Evolutionary conservation across 2,797 vertebrate species (phyloP).

Genomic region (Cossypha heuglini): DNA sequence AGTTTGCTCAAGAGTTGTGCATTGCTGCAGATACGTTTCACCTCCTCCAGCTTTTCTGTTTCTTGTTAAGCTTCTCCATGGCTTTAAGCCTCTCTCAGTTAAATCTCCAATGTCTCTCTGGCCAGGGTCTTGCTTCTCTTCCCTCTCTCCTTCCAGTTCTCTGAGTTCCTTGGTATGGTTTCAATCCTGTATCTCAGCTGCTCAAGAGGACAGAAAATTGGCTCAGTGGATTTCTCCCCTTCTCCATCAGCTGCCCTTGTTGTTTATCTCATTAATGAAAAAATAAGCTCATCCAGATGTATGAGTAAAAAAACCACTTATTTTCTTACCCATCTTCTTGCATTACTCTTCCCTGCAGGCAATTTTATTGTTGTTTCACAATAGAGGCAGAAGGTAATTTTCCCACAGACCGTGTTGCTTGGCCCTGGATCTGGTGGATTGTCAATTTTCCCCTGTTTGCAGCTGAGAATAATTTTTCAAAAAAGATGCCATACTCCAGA

Average conservation of each 20-base stretch:
- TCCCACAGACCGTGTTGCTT: not conserved
- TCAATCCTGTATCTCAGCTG: not conserved
- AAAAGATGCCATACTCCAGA: not conserved
- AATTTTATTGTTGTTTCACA: not conserved
- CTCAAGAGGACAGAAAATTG: slow-evolving; percentile 1
- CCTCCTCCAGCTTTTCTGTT: slow-evolving; percentile 27
- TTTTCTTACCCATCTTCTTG: not conserved
- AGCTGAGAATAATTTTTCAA: not conserved
- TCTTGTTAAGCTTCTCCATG: not conserved
- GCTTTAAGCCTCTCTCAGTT: not conserved
- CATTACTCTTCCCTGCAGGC: not conserved
- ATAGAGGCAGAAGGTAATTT: not conserved
- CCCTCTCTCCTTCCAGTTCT: not conserved
- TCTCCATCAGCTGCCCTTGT: not conserved
- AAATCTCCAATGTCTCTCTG: not conserved
- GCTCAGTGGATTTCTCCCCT: not conserved
- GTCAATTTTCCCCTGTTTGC: not conserved
- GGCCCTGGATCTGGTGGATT: not conserved
- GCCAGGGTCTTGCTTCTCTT: not conserved
- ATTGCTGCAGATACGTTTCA: slow-evolving; percentile 6
- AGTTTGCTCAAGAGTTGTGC: not conserved
- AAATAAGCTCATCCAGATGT: not conserved
- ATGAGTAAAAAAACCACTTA: not conserved
- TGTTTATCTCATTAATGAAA: not conserved
- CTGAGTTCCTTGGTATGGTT: not conserved